Evolutionary conservation across 2,797 vertebrate species (phyloP).

Genomic region (Xerus rutilus): DNA sequence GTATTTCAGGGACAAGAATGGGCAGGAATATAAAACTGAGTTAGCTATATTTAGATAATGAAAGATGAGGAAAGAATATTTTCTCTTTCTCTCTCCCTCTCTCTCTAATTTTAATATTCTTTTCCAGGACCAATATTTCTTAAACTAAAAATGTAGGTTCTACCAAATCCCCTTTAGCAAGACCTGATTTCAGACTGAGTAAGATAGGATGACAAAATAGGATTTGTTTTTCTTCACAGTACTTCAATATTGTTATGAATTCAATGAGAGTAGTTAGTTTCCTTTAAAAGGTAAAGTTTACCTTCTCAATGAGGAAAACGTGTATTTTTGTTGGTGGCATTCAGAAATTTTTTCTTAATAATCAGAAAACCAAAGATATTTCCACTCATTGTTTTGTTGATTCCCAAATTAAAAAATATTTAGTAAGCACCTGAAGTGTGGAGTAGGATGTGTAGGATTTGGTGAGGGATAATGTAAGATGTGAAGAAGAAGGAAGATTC

Average conservation of each 20-base stretch:
- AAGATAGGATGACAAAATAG: not conserved
- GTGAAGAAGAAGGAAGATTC: not conserved
- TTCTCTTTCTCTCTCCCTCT: not conserved
- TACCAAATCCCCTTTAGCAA: not conserved
- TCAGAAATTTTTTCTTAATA: not conserved
- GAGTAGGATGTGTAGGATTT: not conserved
- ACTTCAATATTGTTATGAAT: slow-evolving; percentile 15
- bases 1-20: not conserved
- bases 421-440: not conserved
- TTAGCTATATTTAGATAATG: not conserved
- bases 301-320: slow-evolving; percentile 1
- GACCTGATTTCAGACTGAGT: not conserved
- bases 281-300: not conserved
- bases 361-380: not conserved
- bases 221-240: not conserved
- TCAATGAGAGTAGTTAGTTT: not conserved
- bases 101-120: not conserved
- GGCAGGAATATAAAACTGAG: not conserved
- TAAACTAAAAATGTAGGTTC: not conserved
- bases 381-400: not conserved
- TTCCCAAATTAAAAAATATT: not conserved
- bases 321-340: not conserved
- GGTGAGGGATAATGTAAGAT: not conserved
- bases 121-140: not conserved
- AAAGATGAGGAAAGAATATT: not conserved